phyloP scores from a whole-genome alignment of 2,797 vertebrate species.

The Chaetodon trifasciatus region DNA sequence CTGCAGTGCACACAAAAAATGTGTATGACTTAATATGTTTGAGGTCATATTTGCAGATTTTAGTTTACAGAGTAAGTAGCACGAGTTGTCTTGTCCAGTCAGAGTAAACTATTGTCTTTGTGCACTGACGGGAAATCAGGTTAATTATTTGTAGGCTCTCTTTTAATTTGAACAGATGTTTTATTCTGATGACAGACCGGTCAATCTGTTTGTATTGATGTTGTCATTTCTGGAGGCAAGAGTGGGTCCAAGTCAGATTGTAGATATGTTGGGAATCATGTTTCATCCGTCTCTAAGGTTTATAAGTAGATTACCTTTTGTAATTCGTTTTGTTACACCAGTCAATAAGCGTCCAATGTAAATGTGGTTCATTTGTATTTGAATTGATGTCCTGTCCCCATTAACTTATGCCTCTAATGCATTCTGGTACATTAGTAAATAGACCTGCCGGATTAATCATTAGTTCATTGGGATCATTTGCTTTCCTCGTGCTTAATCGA shows the following conservation, averaged over 20 bases:
- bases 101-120: conserved; percentile 33
- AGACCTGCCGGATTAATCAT: conserved; percentile 98
- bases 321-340: conserved; percentile 95
- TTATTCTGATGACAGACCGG: conserved; percentile 66
- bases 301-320: conserved; percentile 97
- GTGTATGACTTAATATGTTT: background rate
- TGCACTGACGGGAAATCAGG: conserved; percentile 55
- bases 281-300: conserved; percentile 90
- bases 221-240: conserved; percentile 83
- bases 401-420: conserved; percentile 99
- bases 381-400: conserved; percentile 99
- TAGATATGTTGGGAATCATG: conserved; percentile 86
- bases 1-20: conserved; percentile 12
- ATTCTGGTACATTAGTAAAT: conserved; percentile 97
- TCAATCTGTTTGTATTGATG: conserved; percentile 78
- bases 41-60: background rate
- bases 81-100: conserved; percentile 31
- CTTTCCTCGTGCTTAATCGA: conserved; percentile 90
- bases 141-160: conserved; percentile 59
- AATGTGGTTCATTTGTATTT: conserved; percentile 99
- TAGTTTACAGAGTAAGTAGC: conserved; percentile 12
- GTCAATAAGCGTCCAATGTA: conserved; percentile 97
- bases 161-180: conserved; percentile 71
- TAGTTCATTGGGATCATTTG: conserved; percentile 98
- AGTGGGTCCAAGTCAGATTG: conserved; percentile 70